A percentile compares a stretch with the other conserved stretches of the same genome.
Conservation (phyloP, 1,140 invertebrate genomes). For the Drosophila mayri region DNA sequence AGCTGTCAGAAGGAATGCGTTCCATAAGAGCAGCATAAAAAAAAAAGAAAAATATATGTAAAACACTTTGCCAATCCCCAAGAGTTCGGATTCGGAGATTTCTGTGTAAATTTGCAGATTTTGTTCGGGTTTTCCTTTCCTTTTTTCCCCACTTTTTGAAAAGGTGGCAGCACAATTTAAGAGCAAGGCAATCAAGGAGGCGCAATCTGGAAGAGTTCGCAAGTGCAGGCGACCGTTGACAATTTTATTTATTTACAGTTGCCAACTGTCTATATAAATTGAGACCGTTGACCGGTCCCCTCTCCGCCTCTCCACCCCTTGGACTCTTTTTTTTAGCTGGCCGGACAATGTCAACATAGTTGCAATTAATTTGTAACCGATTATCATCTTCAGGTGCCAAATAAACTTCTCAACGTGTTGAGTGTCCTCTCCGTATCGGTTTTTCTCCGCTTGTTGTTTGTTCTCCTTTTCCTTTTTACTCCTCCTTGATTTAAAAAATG, state of each 20-base stretch:
- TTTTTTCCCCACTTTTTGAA: conserved; percentile 54
- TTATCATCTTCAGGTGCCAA: conserved; percentile 85
- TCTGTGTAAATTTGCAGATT: conserved; percentile 80
- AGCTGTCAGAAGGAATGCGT: conserved; percentile 71
- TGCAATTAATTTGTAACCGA: conserved; percentile 85
- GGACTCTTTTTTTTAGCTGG: conserved; percentile 4
- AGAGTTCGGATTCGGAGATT: conserved; percentile 54
- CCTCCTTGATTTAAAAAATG: conserved; percentile 13
- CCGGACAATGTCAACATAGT: conserved; percentile 80
- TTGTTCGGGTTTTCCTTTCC: conserved; percentile 42
- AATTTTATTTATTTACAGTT: conserved; percentile 84
- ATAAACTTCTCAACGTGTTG: conserved; percentile 84
- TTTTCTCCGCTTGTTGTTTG: conserved; percentile 43
- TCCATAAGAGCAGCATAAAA: conserved; percentile 37
- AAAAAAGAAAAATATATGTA: conserved; percentile 45
- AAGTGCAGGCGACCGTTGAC: conserved; percentile 73
- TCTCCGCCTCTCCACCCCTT: too few species aligned
- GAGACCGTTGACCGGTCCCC: conserved; percentile 53
- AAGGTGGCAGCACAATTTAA: conserved; percentile 83
- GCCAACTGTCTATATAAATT: conserved; percentile 82
- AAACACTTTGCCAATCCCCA: conserved; percentile 57
- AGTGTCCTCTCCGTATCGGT: conserved; percentile 65
- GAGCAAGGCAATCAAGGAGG: conserved; percentile 79
- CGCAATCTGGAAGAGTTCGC: conserved; percentile 73
- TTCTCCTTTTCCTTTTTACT: conserved; percentile 45